These are phyloP conservation scores for Diplodus sargus DNA, from an alignment of 2,797 vertebrate species.

Conservation along the genomic window DNA sequence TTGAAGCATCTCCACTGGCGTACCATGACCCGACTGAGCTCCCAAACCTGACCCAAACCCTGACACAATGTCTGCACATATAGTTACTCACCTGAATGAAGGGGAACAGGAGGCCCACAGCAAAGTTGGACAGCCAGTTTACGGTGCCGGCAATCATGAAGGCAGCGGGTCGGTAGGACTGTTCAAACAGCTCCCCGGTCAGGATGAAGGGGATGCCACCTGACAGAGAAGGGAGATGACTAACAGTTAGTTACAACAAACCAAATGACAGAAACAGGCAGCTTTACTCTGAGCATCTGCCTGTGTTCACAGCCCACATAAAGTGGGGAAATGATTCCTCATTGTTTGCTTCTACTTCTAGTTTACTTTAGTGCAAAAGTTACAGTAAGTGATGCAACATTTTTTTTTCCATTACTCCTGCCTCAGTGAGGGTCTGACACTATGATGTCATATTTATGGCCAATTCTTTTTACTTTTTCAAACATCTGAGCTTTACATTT, in stretches of 20 bases:
- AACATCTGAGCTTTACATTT: no score
- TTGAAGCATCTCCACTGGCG: not conserved
- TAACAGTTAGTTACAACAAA: slow-evolving; percentile 13
- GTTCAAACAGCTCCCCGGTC: slow-evolving; percentile 94
- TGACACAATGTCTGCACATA: not conserved
- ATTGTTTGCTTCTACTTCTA: not conserved
- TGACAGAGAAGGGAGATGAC: slow-evolving; percentile 60
- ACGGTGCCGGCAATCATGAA: slow-evolving; percentile 92
- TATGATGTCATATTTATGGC: no score
- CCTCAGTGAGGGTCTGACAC: slow-evolving; percentile 1
- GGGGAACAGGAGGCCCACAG: slow-evolving; percentile 93
- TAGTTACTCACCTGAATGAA: slow-evolving; percentile 91
- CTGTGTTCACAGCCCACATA: not conserved
- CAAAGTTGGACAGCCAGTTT: slow-evolving; percentile 95
- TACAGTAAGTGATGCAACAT: not conserved
- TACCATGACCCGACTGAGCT: not conserved
- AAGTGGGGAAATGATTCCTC: not conserved
- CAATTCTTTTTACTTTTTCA: no score
- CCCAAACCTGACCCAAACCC: not conserved
- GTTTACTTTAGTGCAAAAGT: not conserved
- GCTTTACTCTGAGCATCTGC: not conserved
- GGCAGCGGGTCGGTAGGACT: slow-evolving; percentile 90
- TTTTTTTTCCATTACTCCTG: not conserved
- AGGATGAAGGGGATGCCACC: slow-evolving; percentile 96
- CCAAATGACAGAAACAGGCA: slow-evolving; percentile 14